Base-by-base conservation (phyloP, 2,113 vertebrate genomes). In the Bubo bubo region DNA sequence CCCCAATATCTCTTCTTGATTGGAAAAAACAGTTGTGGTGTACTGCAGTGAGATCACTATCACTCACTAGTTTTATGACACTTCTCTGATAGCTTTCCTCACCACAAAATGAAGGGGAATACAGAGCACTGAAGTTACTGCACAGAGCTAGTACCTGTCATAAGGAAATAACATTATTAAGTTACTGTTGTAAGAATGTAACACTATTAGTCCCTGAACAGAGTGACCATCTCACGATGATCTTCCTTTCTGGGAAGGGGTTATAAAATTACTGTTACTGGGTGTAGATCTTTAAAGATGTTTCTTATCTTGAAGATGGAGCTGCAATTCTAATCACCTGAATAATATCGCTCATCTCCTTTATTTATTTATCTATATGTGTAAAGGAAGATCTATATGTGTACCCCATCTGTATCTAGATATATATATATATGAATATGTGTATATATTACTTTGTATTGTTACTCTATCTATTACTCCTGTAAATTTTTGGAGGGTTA, bases 1-100 rank as follows among this genome's bases (percentile, higher is more conserved):
- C 5, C 6, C 2, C 3, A 32, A 6, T 49, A 52, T 7, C 32
- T 35, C 18, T 23, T 35, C 49, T 63, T 55, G 16, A 22, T 0
- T 39, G 43, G n/a, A 63, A 41, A 77, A 68, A 10, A 0, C 7
- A 79, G 28, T 16, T 47, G 28, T 23, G 27, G 17, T 23, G 5
- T 43, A 24, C 26, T 72, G 28, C 62, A 50, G 23, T 14, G 18
- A 47, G 22, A 47, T 50, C 27, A 4, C 20, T 50, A 2, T 35
- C 58, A 15, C 43, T 41, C 4, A 14, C 22, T 32, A 60, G 9
- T 27, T 35, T 74, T 72, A 53, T 8, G 23, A 8, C 27, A 49
- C 9, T 14, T 14, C 9, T 73, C 27, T 17, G 5, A 35, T 8
- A 50, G 56, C 22, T 70, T 77, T 62, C 28, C 39, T 80, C 24